These are phyloP conservation scores for Apistogramma diplotaenia DNA, from an alignment of 2,113 vertebrate genomes.

Conservation along the genomic window DNA sequence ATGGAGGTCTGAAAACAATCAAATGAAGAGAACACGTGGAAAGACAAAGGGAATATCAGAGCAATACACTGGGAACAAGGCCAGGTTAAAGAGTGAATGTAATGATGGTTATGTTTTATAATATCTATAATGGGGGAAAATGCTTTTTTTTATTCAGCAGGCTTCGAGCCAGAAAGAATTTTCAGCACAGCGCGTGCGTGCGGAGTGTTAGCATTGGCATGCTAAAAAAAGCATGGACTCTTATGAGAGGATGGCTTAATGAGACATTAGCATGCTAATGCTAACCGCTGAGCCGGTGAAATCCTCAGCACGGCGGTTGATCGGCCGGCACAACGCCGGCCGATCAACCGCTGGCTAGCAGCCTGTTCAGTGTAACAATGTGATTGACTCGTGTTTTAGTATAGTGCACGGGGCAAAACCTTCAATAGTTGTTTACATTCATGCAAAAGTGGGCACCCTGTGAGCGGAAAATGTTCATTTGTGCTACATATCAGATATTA, in stretches of 20 bases:
- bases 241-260: no score
- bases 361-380: not conserved
- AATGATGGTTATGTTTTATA: not conserved
- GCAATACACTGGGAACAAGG: not conserved
- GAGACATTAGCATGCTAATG: no score
- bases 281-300: no score
- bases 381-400: slow-evolving; percentile 6
- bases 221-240: no score
- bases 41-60: slow-evolving; percentile 4
- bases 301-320: no score
- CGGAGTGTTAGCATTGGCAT: no score
- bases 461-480: not conserved
- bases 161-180: no score
- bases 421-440: not conserved
- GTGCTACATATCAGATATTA: slow-evolving; percentile 14
- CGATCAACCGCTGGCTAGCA: no score
- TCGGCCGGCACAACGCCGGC: no score
- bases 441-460: slow-evolving; percentile 1
- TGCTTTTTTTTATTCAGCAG: not conserved
- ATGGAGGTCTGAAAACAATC: slow-evolving; percentile 72
- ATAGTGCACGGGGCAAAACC: slow-evolving; percentile 30
- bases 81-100: not conserved
- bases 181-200: no score
- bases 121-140: not conserved
- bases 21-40: slow-evolving; percentile 45